Percentiles rank a stretch among this genome's conserved stretches.
These are phyloP conservation scores for Rhynchonycteris naso DNA, from an alignment of 2,797 vertebrate species.

Conservation along the genomic window DNA sequence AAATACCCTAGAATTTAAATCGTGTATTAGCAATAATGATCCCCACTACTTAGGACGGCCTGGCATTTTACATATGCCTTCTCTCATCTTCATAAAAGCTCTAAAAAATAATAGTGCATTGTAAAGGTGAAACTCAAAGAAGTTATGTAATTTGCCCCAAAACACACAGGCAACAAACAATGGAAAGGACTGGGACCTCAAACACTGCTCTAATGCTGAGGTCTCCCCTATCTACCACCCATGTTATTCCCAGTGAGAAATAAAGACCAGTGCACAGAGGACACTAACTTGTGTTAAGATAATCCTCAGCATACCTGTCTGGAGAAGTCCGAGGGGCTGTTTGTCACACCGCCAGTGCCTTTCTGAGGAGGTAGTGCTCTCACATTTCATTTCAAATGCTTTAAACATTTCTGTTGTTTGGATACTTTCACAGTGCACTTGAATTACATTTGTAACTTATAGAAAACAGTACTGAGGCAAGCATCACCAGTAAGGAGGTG, in stretches of 20 bases:
- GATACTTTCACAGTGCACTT: neutral
- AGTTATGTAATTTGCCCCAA: neutral
- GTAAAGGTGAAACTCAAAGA: neutral
- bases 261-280: neutral
- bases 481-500: too few relatives aligned
- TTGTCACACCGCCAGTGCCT: neutral
- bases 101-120: neutral
- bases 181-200: neutral
- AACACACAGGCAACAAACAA: neutral
- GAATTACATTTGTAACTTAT: neutral
- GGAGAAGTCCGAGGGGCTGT: neutral
- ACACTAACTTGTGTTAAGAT: neutral
- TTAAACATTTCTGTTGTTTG: neutral
- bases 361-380: neutral
- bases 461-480: neutral
- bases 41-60: neutral
- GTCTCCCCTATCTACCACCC: fast-evolving
- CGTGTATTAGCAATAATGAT: neutral
- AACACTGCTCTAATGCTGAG: neutral
- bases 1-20: constrained; percentile 10
- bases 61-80: neutral
- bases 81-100: neutral
- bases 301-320: neutral
- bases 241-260: neutral
- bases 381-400: neutral